phyloP scores from a whole-genome alignment of 2,113 vertebrate species.

The Neotoma lepida region DNA sequence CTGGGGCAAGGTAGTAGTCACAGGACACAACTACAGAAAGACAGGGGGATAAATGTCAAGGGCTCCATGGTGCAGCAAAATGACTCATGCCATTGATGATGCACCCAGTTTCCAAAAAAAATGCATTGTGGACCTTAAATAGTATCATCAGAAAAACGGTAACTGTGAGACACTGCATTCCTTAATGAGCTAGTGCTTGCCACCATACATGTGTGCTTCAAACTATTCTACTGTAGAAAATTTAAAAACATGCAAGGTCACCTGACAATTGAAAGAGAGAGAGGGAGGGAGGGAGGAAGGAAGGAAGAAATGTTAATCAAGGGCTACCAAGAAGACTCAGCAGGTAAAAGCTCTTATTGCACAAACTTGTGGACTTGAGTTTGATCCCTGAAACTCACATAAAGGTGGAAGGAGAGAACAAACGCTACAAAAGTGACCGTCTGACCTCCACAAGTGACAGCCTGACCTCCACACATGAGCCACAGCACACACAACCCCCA shows the following conservation, averaged over 20 bases:
- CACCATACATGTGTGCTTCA: not conserved
- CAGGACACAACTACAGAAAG: not conserved
- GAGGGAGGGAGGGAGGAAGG: too few species aligned
- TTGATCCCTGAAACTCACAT: not conserved
- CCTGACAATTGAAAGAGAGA: not conserved
- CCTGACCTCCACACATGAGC: not conserved
- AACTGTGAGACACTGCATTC: not conserved
- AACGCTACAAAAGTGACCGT: not conserved
- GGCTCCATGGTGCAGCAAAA: not conserved
- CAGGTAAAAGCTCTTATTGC: too few species aligned
- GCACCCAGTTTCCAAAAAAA: not conserved
- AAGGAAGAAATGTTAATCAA: not conserved
- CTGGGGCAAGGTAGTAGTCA: not conserved
- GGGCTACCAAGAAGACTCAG: not conserved
- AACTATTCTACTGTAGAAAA: fast-evolving
- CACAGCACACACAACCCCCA: not conserved
- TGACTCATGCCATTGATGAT: not conserved
- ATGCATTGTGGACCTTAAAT: fast-evolving
- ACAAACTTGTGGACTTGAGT: too few species aligned
- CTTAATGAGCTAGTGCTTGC: not conserved
- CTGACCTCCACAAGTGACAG: not conserved
- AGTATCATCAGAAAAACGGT: not conserved
- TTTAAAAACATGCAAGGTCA: too few species aligned
- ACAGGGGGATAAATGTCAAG: not conserved
- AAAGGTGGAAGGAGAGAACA: not conserved